Conservation (phyloP, 2,797 vertebrate genomes). For the Phalanger gymnotis region DNA sequence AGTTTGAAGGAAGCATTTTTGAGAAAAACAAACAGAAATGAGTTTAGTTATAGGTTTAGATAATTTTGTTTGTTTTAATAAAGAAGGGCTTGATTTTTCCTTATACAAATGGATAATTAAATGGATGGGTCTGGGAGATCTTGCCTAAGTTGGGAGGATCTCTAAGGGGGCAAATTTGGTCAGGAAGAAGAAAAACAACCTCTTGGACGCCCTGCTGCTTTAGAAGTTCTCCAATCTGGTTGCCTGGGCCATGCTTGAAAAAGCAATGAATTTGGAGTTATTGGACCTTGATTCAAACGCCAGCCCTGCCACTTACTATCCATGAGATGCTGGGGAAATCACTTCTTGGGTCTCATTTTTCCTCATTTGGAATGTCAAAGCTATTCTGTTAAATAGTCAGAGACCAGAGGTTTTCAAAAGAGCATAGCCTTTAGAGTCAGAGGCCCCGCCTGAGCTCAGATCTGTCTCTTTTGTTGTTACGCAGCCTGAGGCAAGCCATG, state of each 20-base stretch:
- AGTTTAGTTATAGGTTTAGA: conserved; percentile 32
- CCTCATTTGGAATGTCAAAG: neutral
- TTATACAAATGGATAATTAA: neutral
- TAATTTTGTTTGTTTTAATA: conserved; percentile 36
- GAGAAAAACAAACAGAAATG: conserved; percentile 64
- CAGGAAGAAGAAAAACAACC: neutral
- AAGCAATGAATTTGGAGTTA: neutral
- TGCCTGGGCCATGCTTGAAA: neutral
- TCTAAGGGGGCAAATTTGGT: conserved; percentile 9
- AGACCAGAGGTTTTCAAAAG: neutral
- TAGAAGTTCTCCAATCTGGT: neutral
- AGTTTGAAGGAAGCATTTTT: conserved; percentile 47
- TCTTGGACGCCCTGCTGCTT: neutral
- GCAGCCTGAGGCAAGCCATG: neutral
- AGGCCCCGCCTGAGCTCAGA: neutral
- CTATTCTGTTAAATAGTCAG: neutral
- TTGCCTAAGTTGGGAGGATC: conserved; percentile 20
- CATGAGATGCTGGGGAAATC: neutral
- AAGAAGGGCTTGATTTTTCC: conserved; percentile 15
- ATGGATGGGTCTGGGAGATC: neutral
- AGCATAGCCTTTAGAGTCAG: neutral
- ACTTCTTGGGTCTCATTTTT: neutral
- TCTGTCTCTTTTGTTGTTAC: neutral
- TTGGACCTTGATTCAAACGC: neutral
- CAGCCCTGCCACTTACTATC: neutral